These are phyloP conservation scores for Cuculus canorus DNA, from an alignment of 2,797 vertebrate species.

Conservation along the genomic window DNA sequence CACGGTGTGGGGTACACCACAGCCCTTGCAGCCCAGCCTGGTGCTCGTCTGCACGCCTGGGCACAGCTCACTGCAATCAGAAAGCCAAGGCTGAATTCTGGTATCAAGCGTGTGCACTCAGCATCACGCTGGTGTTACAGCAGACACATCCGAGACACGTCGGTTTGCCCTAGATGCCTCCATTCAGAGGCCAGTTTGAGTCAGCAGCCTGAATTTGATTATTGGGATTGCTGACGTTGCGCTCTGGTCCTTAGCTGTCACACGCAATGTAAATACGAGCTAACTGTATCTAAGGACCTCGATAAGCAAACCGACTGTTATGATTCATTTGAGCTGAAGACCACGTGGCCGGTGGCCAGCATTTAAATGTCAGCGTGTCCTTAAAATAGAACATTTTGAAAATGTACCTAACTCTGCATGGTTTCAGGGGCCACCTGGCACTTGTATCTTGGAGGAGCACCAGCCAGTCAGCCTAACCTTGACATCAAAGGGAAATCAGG, in stretches of 20 bases:
- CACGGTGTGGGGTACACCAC: accelerated
- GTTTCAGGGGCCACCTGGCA: background rate
- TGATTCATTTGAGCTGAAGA: background rate
- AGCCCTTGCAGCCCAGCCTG: background rate
- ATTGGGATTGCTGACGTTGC: background rate
- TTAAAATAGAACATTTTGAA: background rate
- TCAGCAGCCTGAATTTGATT: background rate
- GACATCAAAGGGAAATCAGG: background rate
- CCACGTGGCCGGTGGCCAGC: accelerated
- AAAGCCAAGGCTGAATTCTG: background rate
- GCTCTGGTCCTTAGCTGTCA: background rate
- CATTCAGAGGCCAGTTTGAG: background rate
- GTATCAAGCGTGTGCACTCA: background rate
- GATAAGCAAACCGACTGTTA: background rate
- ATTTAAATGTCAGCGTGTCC: background rate
- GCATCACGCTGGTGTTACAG: accelerated
- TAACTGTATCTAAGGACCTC: background rate
- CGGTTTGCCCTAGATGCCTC: background rate
- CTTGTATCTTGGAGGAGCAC: background rate
- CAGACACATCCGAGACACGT: accelerated
- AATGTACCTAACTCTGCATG: background rate
- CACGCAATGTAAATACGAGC: background rate
- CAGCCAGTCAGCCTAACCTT: background rate
- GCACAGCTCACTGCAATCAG: background rate
- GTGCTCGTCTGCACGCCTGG: background rate